phyloP scores from a whole-genome alignment of 2,888 invertebrate species.

The Micoletzkya japonica region DNA sequence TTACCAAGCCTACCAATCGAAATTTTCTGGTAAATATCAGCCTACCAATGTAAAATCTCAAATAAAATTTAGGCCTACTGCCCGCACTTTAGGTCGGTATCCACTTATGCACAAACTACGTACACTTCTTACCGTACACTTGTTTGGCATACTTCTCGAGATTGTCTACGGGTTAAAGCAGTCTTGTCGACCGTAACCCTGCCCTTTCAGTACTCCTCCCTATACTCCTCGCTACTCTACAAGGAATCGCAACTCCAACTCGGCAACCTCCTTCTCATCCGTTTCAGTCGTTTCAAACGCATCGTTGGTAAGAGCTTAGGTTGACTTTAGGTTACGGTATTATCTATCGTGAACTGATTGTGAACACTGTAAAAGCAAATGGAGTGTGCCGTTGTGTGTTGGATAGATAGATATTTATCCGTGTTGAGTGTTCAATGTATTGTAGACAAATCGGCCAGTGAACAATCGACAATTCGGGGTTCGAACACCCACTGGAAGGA shows the following conservation, averaged over 20 bases:
- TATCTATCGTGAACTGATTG: neutral
- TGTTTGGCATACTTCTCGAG: neutral
- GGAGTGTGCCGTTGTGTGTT: neutral
- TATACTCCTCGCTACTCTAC: neutral
- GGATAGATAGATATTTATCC: neutral
- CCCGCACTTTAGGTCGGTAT: no score
- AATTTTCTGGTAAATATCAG: no score
- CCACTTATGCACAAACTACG: no score
- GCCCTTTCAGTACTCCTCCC: conserved; percentile 11
- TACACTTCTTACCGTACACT: no score
- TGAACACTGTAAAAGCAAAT: no score
- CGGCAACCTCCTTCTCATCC: conserved; percentile 11
- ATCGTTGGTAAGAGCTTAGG: neutral
- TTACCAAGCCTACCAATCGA: no score
- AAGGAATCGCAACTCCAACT: conserved; percentile 9
- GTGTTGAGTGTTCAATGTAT: neutral
- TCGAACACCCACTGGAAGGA: neutral
- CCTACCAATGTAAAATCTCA: no score
- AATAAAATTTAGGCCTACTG: no score
- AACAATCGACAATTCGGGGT: neutral
- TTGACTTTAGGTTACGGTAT: neutral
- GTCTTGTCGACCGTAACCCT: neutral
- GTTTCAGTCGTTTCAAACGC: conserved; percentile 2
- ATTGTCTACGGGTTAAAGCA: neutral
- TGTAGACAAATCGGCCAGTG: neutral